Conservation (phyloP, 2,797 vertebrate species). For the Ctenosaura bakeri region DNA sequence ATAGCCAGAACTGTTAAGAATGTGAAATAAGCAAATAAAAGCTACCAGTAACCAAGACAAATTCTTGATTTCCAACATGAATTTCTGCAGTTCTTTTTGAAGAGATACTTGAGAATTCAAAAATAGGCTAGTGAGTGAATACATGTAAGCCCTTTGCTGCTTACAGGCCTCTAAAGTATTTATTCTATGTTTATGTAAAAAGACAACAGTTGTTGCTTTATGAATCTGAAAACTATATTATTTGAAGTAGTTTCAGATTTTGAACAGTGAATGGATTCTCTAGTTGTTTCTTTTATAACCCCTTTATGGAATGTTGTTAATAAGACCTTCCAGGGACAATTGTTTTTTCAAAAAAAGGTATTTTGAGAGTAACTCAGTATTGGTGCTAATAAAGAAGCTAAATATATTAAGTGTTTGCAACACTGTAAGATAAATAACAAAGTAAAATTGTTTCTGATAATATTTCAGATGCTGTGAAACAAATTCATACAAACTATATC, state of each 20-base stretch:
- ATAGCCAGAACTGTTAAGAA: slow-evolving; percentile 47
- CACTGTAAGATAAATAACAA: slow-evolving; percentile 25
- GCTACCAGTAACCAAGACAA: neutral
- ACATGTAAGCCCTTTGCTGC: neutral
- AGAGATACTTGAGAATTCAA: neutral
- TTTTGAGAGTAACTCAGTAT: neutral
- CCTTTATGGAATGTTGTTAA: neutral
- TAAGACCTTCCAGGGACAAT: neutral
- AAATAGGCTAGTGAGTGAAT: neutral
- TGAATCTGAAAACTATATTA: neutral
- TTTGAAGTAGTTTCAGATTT: neutral
- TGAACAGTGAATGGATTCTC: neutral
- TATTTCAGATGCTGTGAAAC: slow-evolving; percentile 93
- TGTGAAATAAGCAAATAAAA: slow-evolving; percentile 24
- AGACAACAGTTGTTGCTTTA: slow-evolving; percentile 1
- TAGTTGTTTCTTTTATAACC: neutral
- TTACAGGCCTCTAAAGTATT: neutral
- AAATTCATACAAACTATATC: slow-evolving; percentile 93
- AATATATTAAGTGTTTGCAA: neutral
- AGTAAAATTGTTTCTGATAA: slow-evolving; percentile 67
- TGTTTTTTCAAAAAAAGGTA: neutral
- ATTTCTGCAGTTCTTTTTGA: neutral
- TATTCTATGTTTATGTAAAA: neutral
- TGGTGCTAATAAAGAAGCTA: neutral
- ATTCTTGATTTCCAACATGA: neutral